Evolutionary conservation across 2,888 invertebrate species (phyloP), one percentile per base, ranked within the genome.

Genomic region (Conistra vaccinii): DNA sequence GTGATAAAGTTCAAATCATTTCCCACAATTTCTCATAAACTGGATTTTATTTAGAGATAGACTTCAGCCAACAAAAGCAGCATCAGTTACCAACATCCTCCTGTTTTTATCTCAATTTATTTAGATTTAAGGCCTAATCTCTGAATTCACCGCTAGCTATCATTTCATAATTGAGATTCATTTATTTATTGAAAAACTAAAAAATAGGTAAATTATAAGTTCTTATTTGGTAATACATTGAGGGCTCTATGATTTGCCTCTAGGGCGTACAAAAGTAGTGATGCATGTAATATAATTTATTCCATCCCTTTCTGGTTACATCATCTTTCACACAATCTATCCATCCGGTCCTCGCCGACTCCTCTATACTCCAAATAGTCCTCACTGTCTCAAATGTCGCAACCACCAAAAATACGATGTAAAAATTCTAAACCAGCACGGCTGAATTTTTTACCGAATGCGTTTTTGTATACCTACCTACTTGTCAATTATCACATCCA

Each of bases 401-500:
- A 42, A n/a, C 12, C 20, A 39, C 23, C 42, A 42, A 42, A 32
- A 35, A 6, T 51, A 23, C 35, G 5, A 32, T 32, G 1, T 35
- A 7, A 32, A 63, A 72, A 35, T 35, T n/a, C 14, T n/a, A 4
- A 7, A 80, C 29, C 62, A n/a, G 14, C 4, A 10, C 12, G 3
- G 42, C 48, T n/a, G 29, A 32, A 20, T 45, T 58, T 63, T 58
- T 29, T 5, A 80, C 39, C 3, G 12, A 53, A 73, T 45, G 73
- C 45, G 12, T 53, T 78, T 74, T 53, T 65, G 23, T 45, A 58
- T 39, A 29, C 26, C 26, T 39, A 29, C 26, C 26, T 14, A 26
- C 29, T 53, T 62, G 4, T 39, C 51, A 80, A 76, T 55, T 70
- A 58, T 48, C 85, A 71, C 65, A 62, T 83, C 84, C 74, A 74